Evolutionary conservation across 1,140 invertebrate species (phyloP), one percentile per base, ranked within the genome.

Genomic region (Pararge aegeria): DNA sequence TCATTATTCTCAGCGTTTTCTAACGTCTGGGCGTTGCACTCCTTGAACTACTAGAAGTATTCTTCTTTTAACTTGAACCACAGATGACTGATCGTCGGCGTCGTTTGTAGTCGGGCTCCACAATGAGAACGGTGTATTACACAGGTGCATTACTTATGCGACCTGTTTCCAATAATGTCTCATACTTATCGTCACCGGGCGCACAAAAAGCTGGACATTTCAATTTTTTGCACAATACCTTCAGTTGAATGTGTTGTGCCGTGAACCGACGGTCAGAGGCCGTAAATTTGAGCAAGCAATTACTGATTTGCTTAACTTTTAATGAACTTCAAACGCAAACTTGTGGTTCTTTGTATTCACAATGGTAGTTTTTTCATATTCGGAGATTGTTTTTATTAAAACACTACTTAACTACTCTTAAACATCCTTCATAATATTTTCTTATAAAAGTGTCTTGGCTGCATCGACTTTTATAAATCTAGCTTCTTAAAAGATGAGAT

Each of bases 141-240:
- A 21, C 9, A 34, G 30, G 7, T 34, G 10, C 30, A 34, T 34
- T 12, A 34, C 30, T 34, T 2, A 34, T 38, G 15, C 18, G 34
- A 53, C 51, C 30, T 20, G 51, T 13, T 34, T 5, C 18, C 51
- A 53, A 13, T 53, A 37, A 53, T 38, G 30, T 53, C 21, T 53
- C 51, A 21, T 53, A 53, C 44, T 46, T 46, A 46, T 46, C 18
- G 44, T 20, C 18, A n/a, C 27, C 27, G 27, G 27, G 5, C 30
- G 30, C 3, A 21, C 44, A 21, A 46, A 21, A 6, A 21, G 18
- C 5, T 10, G 18, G 44, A 46, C 44, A 21, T 46, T 46, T 46
- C 19, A 46, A 46, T 46, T 46, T 46, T 46, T 46, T 46, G 19
- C 44, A 46, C 44, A 46, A 46, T 20, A 21, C 19, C 2, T 2